Evolutionary conservation across 2,888 invertebrate genomes (phyloP).

Genomic region (Leucania comma): DNA sequence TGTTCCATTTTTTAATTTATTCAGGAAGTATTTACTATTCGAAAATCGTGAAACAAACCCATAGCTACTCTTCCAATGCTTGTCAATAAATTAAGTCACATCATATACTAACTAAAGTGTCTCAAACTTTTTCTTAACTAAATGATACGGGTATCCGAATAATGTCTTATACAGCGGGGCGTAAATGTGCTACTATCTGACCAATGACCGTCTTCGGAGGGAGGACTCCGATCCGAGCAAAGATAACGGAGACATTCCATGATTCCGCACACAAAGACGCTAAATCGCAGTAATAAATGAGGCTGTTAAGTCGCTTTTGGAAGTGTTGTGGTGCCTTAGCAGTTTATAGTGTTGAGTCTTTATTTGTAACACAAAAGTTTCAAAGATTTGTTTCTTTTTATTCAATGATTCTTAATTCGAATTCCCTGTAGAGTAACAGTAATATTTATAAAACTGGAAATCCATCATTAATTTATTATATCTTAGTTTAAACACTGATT

Average conservation of each 20-base stretch:
- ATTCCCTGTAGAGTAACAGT: too few species aligned
- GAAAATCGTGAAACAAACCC: not conserved
- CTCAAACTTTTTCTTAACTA: conserved; percentile 32
- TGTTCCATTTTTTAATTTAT: too few species aligned
- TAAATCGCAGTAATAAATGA: conserved; percentile 58
- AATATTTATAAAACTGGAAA: too few species aligned
- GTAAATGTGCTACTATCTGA: conserved; percentile 79
- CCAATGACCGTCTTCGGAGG: conserved; percentile 83
- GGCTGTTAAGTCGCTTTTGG: conserved; percentile 44
- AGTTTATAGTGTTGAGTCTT: conserved; percentile 1
- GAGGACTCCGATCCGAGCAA: conserved; percentile 74
- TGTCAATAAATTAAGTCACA: not conserved
- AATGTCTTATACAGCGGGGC: conserved; percentile 71
- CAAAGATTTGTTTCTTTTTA: not conserved
- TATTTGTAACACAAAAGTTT: not conserved
- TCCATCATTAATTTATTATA: too few species aligned
- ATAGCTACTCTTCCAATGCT: not conserved
- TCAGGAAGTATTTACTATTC: too few species aligned
- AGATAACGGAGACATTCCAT: conserved; percentile 70
- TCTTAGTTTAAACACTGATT: too few species aligned
- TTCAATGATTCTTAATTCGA: too few species aligned
- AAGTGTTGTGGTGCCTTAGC: conserved; percentile 10
- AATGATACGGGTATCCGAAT: conserved; percentile 20
- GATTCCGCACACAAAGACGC: conserved; percentile 53
- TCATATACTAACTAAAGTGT: not conserved